A percentile compares a stretch with the other conserved stretches of the same genome.
Conservation (phyloP, 2,797 vertebrate genomes). For the Tiaroga cobitis region DNA sequence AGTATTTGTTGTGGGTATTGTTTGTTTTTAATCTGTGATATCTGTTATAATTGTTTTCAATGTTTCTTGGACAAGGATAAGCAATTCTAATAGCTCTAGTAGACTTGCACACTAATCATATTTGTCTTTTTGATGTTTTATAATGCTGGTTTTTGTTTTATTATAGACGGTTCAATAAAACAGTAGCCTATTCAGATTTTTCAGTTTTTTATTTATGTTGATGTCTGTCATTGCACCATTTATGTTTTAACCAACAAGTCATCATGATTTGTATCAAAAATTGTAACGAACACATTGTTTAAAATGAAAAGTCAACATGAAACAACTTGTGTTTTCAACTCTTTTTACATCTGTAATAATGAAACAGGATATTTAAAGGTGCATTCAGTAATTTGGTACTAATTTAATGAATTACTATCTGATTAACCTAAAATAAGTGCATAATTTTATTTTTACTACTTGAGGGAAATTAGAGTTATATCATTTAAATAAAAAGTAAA, state of each 20-base stretch:
- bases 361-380: background rate
- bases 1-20: slow-evolving; percentile 35
- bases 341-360: background rate
- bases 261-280: slow-evolving; percentile 2
- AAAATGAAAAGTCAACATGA: slow-evolving; percentile 38
- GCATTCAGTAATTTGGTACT: background rate
- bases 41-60: background rate
- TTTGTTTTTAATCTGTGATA: slow-evolving; percentile 24
- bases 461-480: background rate
- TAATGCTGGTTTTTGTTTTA: background rate
- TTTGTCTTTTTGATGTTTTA: slow-evolving; percentile 16
- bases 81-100: background rate
- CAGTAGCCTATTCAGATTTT: background rate
- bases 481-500: background rate
- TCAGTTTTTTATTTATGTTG: background rate
- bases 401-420: background rate
- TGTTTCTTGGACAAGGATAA: slow-evolving; percentile 2
- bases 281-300: background rate
- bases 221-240: slow-evolving; percentile 2
- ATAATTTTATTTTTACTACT: background rate
- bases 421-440: background rate
- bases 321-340: background rate
- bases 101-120: background rate
- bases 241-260: slow-evolving; percentile 7
- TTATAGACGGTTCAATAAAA: background rate